A percentile compares a stretch with the other conserved stretches of the same genome.
Conservation (phyloP, 2,888 invertebrate species). For the Toxonevra muliebris region DNA sequence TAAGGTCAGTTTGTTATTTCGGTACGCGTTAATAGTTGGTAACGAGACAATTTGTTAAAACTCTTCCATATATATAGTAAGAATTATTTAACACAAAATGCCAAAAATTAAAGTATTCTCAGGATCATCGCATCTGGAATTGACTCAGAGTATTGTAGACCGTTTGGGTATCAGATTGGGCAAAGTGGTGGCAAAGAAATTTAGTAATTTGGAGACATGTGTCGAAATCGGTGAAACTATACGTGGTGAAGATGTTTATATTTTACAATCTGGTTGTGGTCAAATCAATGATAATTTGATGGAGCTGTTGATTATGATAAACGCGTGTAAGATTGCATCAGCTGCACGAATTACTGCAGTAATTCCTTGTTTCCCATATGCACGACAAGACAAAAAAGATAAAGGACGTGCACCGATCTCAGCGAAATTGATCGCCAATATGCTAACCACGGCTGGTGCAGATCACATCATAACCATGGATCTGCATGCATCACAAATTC, state of each 20-base stretch:
- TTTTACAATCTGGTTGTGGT: constrained; percentile 89
- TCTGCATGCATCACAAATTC: constrained; percentile 91
- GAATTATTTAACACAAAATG: no score
- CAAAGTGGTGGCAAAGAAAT: no score
- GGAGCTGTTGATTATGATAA: constrained; percentile 93
- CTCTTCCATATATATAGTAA: no score
- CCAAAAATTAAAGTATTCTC: no score
- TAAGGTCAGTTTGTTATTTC: no score
- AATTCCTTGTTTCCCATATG: constrained; percentile 91
- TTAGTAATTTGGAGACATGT: no score
- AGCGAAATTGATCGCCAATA: constrained; percentile 89
- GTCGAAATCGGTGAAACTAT: constrained; percentile 93
- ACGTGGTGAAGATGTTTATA: constrained; percentile 92
- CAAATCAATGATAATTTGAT: constrained; percentile 92
- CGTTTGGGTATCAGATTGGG: no score
- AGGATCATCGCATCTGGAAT: no score
- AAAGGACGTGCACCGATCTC: constrained; percentile 90
- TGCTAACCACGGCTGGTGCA: constrained; percentile 88
- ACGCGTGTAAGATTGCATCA: constrained; percentile 92
- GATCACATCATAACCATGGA: constrained; percentile 95
- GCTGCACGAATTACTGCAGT: constrained; percentile 90
- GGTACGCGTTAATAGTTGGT: no score
- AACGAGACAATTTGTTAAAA: no score
- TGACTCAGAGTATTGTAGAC: no score
- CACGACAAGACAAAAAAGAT: constrained; percentile 91